These are phyloP conservation scores for Drosophila nr. fundita DNA, from an alignment of 2,888 invertebrate species.

Conservation along the genomic window DNA sequence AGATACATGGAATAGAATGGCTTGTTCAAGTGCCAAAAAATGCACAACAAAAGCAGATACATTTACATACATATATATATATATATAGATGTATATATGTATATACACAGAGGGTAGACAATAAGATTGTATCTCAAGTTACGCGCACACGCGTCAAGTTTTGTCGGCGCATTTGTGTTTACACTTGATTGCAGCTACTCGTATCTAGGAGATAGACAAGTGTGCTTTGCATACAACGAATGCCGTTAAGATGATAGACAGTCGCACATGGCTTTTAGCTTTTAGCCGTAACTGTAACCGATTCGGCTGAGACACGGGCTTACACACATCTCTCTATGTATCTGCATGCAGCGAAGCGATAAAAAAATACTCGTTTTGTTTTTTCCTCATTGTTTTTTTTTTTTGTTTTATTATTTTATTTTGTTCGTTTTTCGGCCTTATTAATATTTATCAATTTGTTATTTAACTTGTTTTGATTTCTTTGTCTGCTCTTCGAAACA, in stretches of 20 bases:
- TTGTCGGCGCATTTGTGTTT: conserved; percentile 63
- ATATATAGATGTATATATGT: neutral
- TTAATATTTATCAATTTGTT: conserved; percentile 78
- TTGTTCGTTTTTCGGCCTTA: conserved; percentile 54
- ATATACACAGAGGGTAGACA: conserved; percentile 17
- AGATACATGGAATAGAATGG: conserved; percentile 12
- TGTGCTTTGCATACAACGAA: conserved; percentile 59
- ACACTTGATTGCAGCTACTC: conserved; percentile 72
- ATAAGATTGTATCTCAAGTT: conserved; percentile 55
- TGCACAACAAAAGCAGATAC: neutral
- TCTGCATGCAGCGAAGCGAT: conserved; percentile 47
- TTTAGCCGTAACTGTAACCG: conserved; percentile 35
- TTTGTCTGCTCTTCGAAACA: conserved; percentile 54
- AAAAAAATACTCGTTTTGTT: conserved; percentile 38
- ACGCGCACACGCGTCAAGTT: conserved; percentile 52
- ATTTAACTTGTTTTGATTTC: conserved; percentile 74
- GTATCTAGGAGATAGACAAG: conserved; percentile 64
- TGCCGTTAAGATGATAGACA: conserved; percentile 52
- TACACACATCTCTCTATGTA: conserved; percentile 8
- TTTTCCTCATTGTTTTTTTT: conserved; percentile 7
- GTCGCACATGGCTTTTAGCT: conserved; percentile 6
- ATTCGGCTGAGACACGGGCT: conserved; percentile 21
- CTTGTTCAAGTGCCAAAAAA: conserved; percentile 21
- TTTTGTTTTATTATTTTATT: conserved; percentile 17
- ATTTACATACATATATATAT: neutral